These are phyloP conservation scores for Ursus arctos DNA, from an alignment of 2,113 vertebrate species.

Conservation along the genomic window DNA sequence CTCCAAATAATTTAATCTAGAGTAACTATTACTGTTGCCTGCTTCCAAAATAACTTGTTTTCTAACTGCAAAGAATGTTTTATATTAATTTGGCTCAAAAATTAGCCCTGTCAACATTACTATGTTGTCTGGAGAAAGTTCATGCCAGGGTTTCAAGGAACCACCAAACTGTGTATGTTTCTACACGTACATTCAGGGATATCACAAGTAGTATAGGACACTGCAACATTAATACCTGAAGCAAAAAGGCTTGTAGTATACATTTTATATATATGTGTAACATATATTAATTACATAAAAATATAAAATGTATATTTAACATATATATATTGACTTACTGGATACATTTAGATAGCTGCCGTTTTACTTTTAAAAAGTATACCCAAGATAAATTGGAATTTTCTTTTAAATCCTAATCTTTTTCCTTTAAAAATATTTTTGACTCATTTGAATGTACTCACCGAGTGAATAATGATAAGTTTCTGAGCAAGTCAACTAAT, in stretches of 20 bases:
- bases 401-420: neutral
- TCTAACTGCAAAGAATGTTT: slow-evolving; percentile 4
- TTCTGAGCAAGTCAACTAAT: neutral
- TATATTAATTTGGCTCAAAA: slow-evolving; percentile 1
- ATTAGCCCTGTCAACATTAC: neutral
- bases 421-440: neutral
- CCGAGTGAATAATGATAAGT: neutral
- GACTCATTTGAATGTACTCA: neutral
- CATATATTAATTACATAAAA: neutral
- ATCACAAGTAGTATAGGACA: neutral
- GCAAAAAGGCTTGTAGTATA: neutral
- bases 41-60: neutral
- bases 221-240: slow-evolving; percentile 15
- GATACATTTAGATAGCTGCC: neutral
- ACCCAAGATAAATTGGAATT: neutral
- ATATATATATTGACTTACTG: neutral
- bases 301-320: neutral
- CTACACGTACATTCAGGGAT: neutral
- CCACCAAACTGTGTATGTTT: neutral
- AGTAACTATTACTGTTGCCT: neutral
- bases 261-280: neutral
- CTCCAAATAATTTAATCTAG: neutral
- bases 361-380: slow-evolving; percentile 54
- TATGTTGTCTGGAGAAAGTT: neutral
- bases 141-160: neutral